Conservation (phyloP, 2,113 vertebrate species). For the Chiloscyllium plagiosum region DNA sequence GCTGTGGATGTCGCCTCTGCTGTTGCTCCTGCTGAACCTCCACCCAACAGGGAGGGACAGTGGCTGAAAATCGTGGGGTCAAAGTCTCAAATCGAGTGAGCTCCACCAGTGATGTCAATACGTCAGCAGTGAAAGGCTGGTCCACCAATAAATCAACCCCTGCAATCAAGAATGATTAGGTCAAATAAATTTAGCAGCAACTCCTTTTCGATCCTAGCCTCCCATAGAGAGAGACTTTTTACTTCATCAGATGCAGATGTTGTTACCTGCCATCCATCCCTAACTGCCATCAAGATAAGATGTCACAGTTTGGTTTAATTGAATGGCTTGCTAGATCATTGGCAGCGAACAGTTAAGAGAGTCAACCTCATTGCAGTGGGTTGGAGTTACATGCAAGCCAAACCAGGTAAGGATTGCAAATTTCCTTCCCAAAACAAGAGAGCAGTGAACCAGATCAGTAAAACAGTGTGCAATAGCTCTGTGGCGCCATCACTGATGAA, state of each 20-base stretch:
- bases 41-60: conserved; percentile 94
- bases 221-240: background rate
- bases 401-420: background rate
- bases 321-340: background rate
- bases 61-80: conserved; percentile 93
- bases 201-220: background rate
- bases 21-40: conserved; percentile 98
- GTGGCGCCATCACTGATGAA: background rate
- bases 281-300: background rate
- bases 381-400: background rate
- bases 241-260: background rate
- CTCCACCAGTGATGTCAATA: conserved; percentile 85
- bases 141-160: conserved; percentile 94
- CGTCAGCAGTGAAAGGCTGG: conserved; percentile 79
- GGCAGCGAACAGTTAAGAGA: too few species aligned
- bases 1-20: conserved; percentile 89
- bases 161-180: conserved; percentile 45
- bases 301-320: background rate
- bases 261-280: background rate
- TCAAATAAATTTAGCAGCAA: background rate
- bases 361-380: background rate
- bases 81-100: conserved; percentile 94
- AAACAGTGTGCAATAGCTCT: background rate
- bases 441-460: background rate
- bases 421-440: background rate